A percentile compares a stretch with the other conserved stretches of the same genome.
phyloP scores from a whole-genome alignment of 2,888 invertebrate species.

The Corythucha ciliata region DNA sequence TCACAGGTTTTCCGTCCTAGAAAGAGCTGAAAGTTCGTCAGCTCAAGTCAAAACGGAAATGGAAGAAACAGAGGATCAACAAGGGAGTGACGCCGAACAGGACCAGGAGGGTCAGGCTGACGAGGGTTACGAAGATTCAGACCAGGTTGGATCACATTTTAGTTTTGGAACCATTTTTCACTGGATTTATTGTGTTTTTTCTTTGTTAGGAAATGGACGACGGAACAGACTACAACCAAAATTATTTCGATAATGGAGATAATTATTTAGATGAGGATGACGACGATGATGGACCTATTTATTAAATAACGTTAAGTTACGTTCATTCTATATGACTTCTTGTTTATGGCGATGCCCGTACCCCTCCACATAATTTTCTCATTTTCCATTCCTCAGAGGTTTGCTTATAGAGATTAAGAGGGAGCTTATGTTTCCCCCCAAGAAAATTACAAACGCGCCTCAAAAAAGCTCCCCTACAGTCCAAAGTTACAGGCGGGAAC shows the following conservation, averaged over 20 bases:
- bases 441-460: too few relatives aligned
- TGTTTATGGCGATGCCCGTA: too few relatives aligned
- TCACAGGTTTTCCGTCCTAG: slow-evolving; percentile 36
- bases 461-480: too few relatives aligned
- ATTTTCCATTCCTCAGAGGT: too few relatives aligned
- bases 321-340: too few relatives aligned
- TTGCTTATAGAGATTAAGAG: too few relatives aligned
- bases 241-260: slow-evolving; percentile 82
- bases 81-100: slow-evolving; percentile 45
- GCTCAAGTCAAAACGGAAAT: slow-evolving; percentile 51
- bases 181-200: neutral
- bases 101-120: slow-evolving; percentile 51
- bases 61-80: slow-evolving; percentile 47
- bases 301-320: too few relatives aligned
- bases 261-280: slow-evolving; percentile 72
- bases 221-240: slow-evolving; percentile 78
- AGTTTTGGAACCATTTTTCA: too few relatives aligned
- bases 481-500: too few relatives aligned
- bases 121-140: slow-evolving; percentile 56
- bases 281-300: slow-evolving; percentile 76
- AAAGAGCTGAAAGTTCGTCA: slow-evolving; percentile 40
- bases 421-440: too few relatives aligned
- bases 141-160: slow-evolving; percentile 3
- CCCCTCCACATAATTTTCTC: too few relatives aligned
- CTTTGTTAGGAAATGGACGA: slow-evolving; percentile 61